These are phyloP conservation scores for Dione vanillae DNA, from an alignment of 2,888 invertebrate genomes.

Conservation along the genomic window DNA sequence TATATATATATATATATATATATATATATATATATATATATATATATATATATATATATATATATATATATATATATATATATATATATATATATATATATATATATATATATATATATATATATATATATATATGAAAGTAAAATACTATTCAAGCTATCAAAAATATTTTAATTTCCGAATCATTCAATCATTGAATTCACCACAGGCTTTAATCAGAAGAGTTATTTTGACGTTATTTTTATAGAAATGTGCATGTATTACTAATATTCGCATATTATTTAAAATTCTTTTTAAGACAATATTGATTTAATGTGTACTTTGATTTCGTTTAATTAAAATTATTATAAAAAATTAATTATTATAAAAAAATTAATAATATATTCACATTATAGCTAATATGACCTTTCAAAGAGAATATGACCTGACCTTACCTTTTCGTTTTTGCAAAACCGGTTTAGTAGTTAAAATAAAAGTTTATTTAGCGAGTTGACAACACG, in stretches of 20 bases:
- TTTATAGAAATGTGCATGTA: neutral
- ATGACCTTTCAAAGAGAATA: neutral
- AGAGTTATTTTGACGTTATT: neutral
- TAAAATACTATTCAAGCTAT: too few relatives aligned
- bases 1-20: too few relatives aligned
- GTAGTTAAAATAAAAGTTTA: neutral
- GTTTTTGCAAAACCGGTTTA: neutral
- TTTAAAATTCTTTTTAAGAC: neutral
- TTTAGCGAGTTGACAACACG: neutral
- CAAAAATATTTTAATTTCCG: too few relatives aligned
- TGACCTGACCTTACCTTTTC: constrained; percentile 5
- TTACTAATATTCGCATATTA: neutral
- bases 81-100: too few relatives aligned
- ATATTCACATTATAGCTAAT: too few relatives aligned
- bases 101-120: too few relatives aligned
- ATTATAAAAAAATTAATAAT: too few relatives aligned
- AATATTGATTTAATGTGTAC: neutral
- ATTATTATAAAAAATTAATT: neutral
- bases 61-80: too few relatives aligned
- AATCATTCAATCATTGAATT: neutral
- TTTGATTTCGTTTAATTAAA: neutral
- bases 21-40: too few relatives aligned
- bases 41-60: too few relatives aligned
- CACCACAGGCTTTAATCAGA: neutral
- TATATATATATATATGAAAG: too few relatives aligned